Conservation (phyloP, 2,113 vertebrate genomes). For the Dicrurus megarhynchus region DNA sequence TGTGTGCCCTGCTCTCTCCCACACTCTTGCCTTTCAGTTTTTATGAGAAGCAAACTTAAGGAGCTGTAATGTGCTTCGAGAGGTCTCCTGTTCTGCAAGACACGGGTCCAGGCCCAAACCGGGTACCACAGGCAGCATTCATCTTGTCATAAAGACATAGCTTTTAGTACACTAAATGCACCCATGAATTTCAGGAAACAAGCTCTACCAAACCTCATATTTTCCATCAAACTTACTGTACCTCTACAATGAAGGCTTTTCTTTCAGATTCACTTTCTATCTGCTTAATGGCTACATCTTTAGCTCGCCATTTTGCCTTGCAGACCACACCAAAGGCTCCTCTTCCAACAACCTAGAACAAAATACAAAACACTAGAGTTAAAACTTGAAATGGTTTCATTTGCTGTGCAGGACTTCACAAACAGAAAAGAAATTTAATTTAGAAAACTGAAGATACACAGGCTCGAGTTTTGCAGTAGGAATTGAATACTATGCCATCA, state of each 20-base stretch:
- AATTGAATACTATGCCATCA: background rate
- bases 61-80: background rate
- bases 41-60: background rate
- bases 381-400: background rate
- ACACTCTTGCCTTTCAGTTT: background rate
- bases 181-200: background rate
- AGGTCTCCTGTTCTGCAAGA: background rate
- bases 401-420: background rate
- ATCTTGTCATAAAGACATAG: background rate
- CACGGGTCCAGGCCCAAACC: background rate
- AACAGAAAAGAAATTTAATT: background rate
- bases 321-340: slow-evolving; percentile 98
- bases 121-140: background rate
- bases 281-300: slow-evolving; percentile 98
- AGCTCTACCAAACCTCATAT: background rate
- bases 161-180: background rate
- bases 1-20: background rate
- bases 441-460: background rate
- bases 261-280: slow-evolving; percentile 99
- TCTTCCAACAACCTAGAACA: slow-evolving; percentile 92
- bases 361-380: background rate
- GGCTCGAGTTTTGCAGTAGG: background rate
- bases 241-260: slow-evolving; percentile 97
- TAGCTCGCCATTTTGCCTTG: slow-evolving; percentile 98
- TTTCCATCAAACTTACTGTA: slow-evolving; percentile 60